Conservation (phyloP, 2,113 vertebrate species). For the Protobothrops flavoviridis region DNA sequence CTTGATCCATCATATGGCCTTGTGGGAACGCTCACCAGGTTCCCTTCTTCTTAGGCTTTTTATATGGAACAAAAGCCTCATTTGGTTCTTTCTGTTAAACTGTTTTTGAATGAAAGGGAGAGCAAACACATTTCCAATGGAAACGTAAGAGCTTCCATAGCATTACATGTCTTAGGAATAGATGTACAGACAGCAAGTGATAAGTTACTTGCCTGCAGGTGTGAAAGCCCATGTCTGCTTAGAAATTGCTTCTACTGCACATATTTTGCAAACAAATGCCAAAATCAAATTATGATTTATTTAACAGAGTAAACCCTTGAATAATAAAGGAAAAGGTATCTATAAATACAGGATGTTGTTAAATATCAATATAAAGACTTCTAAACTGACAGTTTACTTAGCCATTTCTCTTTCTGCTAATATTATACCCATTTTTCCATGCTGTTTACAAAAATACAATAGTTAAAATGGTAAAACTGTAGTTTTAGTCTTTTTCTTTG, state of each 20-base stretch:
- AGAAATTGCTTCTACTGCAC: conserved; percentile 43
- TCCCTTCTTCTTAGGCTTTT: conserved; percentile 41
- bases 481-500: conserved; percentile 38
- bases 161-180: conserved; percentile 21
- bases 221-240: conserved; percentile 44
- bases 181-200: conserved; percentile 36
- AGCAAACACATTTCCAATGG: conserved; percentile 41
- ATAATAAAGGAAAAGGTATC: neutral
- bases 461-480: conserved; percentile 18
- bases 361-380: neutral
- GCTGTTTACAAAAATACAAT: conserved; percentile 47
- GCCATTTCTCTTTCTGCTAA: conserved; percentile 40
- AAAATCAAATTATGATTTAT: conserved; percentile 59
- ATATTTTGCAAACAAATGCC: conserved; percentile 42
- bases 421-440: neutral
- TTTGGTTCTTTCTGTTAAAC: conserved; percentile 30
- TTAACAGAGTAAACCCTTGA: neutral
- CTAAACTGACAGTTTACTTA: neutral
- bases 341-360: neutral
- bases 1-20: conserved; percentile 29
- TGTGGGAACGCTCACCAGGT: neutral
- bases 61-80: neutral
- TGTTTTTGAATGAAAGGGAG: conserved; percentile 32
- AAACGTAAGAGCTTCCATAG: conserved; percentile 35
- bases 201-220: conserved; percentile 27